Evolutionary conservation across 1,140 invertebrate species (phyloP).

Genomic region (Apis mellifera): DNA sequence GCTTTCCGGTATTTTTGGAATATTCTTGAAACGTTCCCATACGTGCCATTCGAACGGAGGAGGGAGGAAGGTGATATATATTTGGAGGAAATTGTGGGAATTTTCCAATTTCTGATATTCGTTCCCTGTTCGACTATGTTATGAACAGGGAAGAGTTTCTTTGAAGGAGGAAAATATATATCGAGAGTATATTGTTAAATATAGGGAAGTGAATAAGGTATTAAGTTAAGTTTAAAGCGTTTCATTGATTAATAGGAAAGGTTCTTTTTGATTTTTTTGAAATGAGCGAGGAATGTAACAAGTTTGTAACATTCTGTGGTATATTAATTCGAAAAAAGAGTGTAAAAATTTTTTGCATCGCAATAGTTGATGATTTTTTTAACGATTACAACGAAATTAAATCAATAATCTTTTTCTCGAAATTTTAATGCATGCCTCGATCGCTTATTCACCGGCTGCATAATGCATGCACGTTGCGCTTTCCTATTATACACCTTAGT

Average conservation of each 20-base stretch:
- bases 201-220: no score
- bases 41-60: neutral
- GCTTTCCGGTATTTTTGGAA: conserved; percentile 33
- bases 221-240: no score
- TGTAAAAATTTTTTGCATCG: neutral
- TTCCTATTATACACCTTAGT: neutral
- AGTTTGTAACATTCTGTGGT: no score
- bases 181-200: no score
- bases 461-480: conserved; percentile 56
- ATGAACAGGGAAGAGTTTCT: no score
- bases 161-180: no score
- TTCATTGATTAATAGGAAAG: no score
- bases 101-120: neutral
- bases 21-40: conserved; percentile 3
- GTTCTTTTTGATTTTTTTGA: no score
- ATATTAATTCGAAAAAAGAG: no score
- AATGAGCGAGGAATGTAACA: no score
- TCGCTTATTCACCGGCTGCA: conserved; percentile 16
- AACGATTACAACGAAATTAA: conserved; percentile 26
- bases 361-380: conserved; percentile 26
- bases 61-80: neutral
- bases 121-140: no score
- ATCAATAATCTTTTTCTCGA: conserved; percentile 51
- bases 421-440: conserved; percentile 54
- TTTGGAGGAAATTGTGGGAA: neutral